Conservation (phyloP, 1,140 invertebrate genomes). For the Sweltsa coloradensis region DNA sequence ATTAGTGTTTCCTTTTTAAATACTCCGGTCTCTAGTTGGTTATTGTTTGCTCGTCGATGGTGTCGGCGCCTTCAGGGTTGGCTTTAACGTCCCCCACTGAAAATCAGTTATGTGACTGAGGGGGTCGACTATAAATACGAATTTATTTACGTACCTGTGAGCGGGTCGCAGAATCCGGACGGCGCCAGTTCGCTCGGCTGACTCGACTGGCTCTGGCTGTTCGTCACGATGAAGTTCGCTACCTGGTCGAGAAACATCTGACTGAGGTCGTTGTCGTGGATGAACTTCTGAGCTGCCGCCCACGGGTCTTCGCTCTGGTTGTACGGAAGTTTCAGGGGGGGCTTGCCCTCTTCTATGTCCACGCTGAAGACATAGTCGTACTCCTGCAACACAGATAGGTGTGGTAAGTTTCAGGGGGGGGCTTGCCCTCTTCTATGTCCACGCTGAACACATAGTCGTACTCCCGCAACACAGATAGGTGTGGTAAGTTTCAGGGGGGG, state of each 20-base stretch:
- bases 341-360: slow-evolving; percentile 80
- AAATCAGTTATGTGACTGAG: no score
- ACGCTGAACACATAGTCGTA: no score
- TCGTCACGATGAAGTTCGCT: slow-evolving; percentile 89
- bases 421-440: no score
- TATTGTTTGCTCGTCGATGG: no score
- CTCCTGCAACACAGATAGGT: no score
- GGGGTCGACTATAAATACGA: no score
- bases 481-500: slow-evolving; percentile 79
- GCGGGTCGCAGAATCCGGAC: slow-evolving; percentile 57
- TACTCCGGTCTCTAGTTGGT: no score
- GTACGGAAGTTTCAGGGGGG: slow-evolving; percentile 82
- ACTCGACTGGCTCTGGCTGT: slow-evolving; percentile 38
- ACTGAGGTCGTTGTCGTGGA: slow-evolving; percentile 61
- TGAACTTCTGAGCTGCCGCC: slow-evolving; percentile 49
- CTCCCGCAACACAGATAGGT: no score
- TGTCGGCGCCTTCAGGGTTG: no score
- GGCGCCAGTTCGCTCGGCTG: slow-evolving; percentile 21
- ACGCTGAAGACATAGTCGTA: slow-evolving; percentile 95
- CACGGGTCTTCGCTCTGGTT: slow-evolving; percentile 60
- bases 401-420: no score
- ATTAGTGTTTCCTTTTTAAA: no score
- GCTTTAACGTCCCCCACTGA: no score
- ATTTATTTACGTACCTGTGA: slow-evolving; percentile 48
- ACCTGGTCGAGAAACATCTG: slow-evolving; percentile 87